Percentiles rank a stretch among this genome's conserved stretches.
phyloP scores from a whole-genome alignment of 2,113 vertebrate species.

The Propithecus coquereli region DNA sequence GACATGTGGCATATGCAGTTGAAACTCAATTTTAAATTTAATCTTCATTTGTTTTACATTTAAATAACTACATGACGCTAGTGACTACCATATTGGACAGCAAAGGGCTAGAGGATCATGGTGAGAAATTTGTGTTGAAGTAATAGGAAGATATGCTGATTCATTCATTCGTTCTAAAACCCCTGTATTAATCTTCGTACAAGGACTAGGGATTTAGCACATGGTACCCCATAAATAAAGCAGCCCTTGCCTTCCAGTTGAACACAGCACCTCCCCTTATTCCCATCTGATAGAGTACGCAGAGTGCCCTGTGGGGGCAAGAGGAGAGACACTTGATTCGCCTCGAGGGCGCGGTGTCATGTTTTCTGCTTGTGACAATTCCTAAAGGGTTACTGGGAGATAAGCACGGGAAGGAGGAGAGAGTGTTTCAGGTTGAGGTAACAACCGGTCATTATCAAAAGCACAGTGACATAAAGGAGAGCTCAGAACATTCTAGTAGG shows the following conservation, averaged over 20 bases:
- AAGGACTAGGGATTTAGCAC: too few relatives aligned
- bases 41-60: too few relatives aligned
- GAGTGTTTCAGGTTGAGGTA: rapidly evolving
- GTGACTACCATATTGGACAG: too few relatives aligned
- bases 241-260: background rate
- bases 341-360: background rate
- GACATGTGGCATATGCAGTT: too few relatives aligned
- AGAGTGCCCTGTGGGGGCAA: rapidly evolving
- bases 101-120: too few relatives aligned
- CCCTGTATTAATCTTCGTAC: background rate
- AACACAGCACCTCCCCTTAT: background rate
- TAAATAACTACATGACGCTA: background rate
- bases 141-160: background rate
- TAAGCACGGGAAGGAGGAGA: background rate
- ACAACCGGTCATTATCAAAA: background rate
- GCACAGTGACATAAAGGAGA: background rate
- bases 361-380: background rate
- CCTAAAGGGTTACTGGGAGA: background rate
- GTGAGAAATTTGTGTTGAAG: background rate
- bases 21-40: background rate
- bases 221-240: rapidly evolving
- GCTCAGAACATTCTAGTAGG: background rate
- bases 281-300: background rate
- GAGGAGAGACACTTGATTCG: background rate
- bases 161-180: background rate